Evolutionary conservation across 2,113 vertebrate genomes (phyloP).

Genomic region (Mystacornis crossleyi): DNA sequence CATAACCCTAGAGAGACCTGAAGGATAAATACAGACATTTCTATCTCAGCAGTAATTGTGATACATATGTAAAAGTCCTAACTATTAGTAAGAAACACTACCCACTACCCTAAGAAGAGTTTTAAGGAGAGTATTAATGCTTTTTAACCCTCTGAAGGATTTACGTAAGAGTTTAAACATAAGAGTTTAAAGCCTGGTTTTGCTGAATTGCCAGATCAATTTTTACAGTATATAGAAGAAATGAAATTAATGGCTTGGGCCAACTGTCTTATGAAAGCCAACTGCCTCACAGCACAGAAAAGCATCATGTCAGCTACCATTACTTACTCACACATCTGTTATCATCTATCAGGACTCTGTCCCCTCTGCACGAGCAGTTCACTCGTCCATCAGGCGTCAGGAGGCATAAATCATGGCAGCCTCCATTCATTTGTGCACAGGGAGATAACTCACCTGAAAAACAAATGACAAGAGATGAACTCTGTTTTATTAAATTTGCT

Average conservation of each 20-base stretch:
- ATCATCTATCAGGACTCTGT: slow-evolving; percentile 89
- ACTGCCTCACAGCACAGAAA: neutral
- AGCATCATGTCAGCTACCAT: neutral
- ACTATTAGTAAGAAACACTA: neutral
- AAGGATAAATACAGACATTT: neutral
- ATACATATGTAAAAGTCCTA: neutral
- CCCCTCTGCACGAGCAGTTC: slow-evolving; percentile 93
- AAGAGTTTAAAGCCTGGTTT: neutral
- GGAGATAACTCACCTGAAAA: slow-evolving; percentile 92
- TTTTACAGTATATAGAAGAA: neutral
- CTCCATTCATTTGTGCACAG: slow-evolving; percentile 89
- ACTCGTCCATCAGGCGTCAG: slow-evolving; percentile 89
- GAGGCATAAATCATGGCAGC: slow-evolving; percentile 94
- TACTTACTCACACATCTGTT: slow-evolving; percentile 99
- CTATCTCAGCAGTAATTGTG: neutral
- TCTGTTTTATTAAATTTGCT: slow-evolving; percentile 6
- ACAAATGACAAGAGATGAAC: neutral
- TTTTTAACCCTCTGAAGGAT: neutral
- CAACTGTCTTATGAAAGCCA: neutral
- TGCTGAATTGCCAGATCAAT: neutral
- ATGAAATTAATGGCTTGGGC: neutral
- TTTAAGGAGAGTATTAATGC: neutral
- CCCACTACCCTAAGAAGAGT: neutral
- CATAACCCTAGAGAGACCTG: neutral
- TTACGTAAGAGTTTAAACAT: neutral